phyloP scores from a whole-genome alignment of 1,140 invertebrate genomes.

The Drosophila virilis region DNA sequence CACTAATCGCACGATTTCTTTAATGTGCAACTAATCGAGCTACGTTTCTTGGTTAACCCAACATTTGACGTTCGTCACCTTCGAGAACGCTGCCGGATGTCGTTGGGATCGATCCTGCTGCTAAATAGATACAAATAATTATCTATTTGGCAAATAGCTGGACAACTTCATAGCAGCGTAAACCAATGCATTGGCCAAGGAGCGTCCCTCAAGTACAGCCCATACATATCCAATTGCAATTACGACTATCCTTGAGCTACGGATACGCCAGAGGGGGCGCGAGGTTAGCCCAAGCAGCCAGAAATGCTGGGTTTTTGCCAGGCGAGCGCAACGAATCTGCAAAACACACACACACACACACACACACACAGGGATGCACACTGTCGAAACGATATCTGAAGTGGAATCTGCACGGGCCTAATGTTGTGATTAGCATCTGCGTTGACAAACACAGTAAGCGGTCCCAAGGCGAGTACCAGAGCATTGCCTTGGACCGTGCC shows the following conservation, averaged over 20 bases:
- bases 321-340: conserved; percentile 49
- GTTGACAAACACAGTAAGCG: conserved; percentile 83
- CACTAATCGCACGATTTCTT: conserved; percentile 5
- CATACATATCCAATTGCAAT: conserved; percentile 64
- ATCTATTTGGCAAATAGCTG: conserved; percentile 74
- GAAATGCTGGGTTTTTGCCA: conserved; percentile 45
- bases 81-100: conserved; percentile 20
- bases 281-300: conserved; percentile 70
- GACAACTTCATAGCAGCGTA: conserved; percentile 25
- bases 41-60: conserved; percentile 66
- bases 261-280: conserved; percentile 40
- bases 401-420: conserved; percentile 73
- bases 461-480: conserved; percentile 59
- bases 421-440: conserved; percentile 84
- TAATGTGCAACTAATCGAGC: conserved; percentile 50
- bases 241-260: conserved; percentile 52
- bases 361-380: not conserved
- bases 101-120: conserved; percentile 50
- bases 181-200: not conserved
- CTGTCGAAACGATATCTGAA: conserved; percentile 46
- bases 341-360: not conserved
- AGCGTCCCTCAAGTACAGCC: not conserved
- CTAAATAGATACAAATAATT: conserved; percentile 73
- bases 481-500: conserved; percentile 21
- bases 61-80: conserved; percentile 66